phyloP scores from a whole-genome alignment of 2,888 invertebrate genomes.

The Zygaena filipendulae region DNA sequence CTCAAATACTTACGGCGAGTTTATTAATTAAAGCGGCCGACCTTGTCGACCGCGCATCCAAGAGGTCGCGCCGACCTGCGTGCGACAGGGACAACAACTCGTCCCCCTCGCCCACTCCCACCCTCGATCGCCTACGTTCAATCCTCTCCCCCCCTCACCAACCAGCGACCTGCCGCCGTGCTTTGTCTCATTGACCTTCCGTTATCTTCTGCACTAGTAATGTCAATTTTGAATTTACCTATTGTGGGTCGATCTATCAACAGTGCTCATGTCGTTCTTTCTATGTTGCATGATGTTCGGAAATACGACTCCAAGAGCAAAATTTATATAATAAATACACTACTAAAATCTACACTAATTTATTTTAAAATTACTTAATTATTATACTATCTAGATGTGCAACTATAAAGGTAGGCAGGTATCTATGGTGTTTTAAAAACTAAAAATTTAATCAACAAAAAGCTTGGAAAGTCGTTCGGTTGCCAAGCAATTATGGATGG shows the following conservation, averaged over 20 bases:
- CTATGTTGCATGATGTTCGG: too few species aligned
- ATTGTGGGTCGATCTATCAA: too few species aligned
- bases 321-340: too few species aligned
- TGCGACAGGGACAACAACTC: conserved; percentile 34
- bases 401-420: too few species aligned
- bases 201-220: conserved; percentile 55
- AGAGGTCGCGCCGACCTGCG: conserved; percentile 54
- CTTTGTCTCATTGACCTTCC: conserved; percentile 64
- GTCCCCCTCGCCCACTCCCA: conserved; percentile 20
- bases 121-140: conserved; percentile 18
- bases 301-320: too few species aligned
- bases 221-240: conserved; percentile 21
- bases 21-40: conserved; percentile 68
- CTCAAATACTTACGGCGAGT: conserved; percentile 68
- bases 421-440: too few species aligned
- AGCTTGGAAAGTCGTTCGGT: conserved; percentile 50
- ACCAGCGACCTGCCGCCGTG: conserved; percentile 38
- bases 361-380: too few species aligned
- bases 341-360: too few species aligned
- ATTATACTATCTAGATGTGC: too few species aligned
- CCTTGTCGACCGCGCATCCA: conserved; percentile 66
- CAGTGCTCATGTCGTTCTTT: too few species aligned
- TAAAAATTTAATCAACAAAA: conserved; percentile 28
- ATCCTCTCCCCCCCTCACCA: conserved; percentile 23
- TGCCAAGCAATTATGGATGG: conserved; percentile 62